Evolutionary conservation across 2,888 invertebrate species (phyloP).

Genomic region (Gnatocerus cornutus): DNA sequence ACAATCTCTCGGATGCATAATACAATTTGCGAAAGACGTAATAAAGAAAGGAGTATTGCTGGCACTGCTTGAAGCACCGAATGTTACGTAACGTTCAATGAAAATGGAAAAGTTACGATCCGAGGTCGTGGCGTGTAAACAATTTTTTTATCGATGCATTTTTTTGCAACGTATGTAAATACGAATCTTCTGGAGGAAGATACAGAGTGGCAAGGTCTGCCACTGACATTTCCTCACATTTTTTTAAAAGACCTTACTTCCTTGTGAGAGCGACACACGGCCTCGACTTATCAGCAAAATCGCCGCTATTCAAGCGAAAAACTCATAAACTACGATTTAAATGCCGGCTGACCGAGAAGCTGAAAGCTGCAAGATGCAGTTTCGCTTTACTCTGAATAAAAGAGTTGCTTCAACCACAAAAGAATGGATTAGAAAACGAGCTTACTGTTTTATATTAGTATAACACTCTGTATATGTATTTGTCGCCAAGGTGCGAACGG

Average conservation of each 20-base stretch:
- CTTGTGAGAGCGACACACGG: slow-evolving; percentile 11
- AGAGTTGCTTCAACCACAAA: too few relatives aligned
- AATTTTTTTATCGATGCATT: slow-evolving; percentile 22
- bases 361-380: too few relatives aligned
- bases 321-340: slow-evolving; percentile 5
- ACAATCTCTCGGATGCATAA: slow-evolving; percentile 10
- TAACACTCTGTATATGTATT: not conserved
- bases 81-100: slow-evolving; percentile 2
- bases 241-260: slow-evolving; percentile 8
- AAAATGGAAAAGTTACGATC: not conserved
- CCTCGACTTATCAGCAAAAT: slow-evolving; percentile 9
- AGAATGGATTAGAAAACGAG: too few relatives aligned
- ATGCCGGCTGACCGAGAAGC: not conserved
- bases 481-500: slow-evolving; percentile 1
- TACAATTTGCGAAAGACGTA: slow-evolving; percentile 6
- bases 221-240: slow-evolving; percentile 29
- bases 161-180: slow-evolving; percentile 26
- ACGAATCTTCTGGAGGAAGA: not conserved
- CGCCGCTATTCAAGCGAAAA: not conserved
- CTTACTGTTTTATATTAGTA: too few relatives aligned
- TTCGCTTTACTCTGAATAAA: too few relatives aligned
- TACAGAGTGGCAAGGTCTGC: slow-evolving; percentile 19
- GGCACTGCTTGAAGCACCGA: slow-evolving; percentile 3
- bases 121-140: slow-evolving; percentile 27
- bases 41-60: slow-evolving; percentile 8